phyloP scores from a whole-genome alignment of 2,113 vertebrate genomes.

The Mesoclemmys tuberculata region DNA sequence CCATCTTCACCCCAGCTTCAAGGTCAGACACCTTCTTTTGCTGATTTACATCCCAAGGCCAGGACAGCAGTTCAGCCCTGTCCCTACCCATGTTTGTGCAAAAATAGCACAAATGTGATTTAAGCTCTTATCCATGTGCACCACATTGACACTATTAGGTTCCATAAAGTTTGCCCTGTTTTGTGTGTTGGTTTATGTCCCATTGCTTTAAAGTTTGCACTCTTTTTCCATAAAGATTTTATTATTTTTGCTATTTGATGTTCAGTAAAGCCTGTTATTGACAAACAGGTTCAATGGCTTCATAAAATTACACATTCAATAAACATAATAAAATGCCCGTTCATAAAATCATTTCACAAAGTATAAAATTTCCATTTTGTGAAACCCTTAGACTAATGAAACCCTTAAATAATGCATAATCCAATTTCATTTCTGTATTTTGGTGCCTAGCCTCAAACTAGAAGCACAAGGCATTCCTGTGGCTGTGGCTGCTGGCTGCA shows the following conservation, averaged over 20 bases:
- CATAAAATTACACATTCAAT: background rate
- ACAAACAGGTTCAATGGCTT: background rate
- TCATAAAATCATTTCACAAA: background rate
- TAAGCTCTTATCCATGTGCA: background rate
- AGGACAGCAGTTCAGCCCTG: background rate
- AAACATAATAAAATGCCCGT: rapidly evolving
- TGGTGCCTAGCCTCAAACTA: background rate
- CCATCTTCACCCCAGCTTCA: background rate
- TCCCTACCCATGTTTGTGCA: background rate
- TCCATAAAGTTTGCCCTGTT: background rate
- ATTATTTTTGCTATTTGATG: background rate
- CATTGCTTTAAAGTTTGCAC: background rate
- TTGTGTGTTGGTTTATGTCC: background rate
- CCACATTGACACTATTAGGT: background rate
- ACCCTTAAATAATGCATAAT: background rate
- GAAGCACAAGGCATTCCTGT: background rate
- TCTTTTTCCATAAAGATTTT: background rate
- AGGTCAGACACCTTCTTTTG: background rate
- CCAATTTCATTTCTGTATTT: background rate
- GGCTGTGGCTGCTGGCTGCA: background rate
- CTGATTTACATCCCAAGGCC: background rate
- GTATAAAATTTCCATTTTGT: background rate
- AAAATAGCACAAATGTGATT: background rate
- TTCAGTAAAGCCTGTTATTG: background rate
- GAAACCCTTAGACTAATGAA: background rate